These are phyloP conservation scores for Patella pellucida DNA, from an alignment of 2,888 invertebrate species.

Conservation along the genomic window DNA sequence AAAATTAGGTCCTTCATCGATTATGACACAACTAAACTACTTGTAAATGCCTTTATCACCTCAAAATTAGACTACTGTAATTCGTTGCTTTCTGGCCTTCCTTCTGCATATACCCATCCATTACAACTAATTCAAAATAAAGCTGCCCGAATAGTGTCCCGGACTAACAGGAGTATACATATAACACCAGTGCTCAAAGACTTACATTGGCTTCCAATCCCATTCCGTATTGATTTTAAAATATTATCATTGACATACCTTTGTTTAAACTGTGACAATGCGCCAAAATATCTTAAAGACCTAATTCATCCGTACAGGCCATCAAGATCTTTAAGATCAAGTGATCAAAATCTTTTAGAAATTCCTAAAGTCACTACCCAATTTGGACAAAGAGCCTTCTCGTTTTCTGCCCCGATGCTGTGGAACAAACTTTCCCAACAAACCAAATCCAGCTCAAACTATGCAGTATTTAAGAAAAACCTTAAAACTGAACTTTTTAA, in stretches of 20 bases:
- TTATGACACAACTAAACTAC: neutral
- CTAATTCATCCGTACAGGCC: neutral
- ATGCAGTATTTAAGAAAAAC: neutral
- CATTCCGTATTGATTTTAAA: neutral
- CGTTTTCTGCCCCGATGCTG: neutral
- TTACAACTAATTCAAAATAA: constrained; percentile 6
- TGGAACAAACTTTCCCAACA: neutral
- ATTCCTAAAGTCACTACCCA: neutral
- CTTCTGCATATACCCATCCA: neutral
- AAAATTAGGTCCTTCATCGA: constrained; percentile 6
- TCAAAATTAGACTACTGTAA: constrained; percentile 5
- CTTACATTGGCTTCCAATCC: constrained; percentile 13
- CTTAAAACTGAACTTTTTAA: constrained; percentile 12
- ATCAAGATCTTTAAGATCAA: constrained; percentile 5
- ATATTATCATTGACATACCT: constrained; percentile 1
- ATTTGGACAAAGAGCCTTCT: constrained; percentile 7
- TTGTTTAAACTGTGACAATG: neutral
- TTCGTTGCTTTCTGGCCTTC: neutral
- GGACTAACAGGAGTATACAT: neutral
- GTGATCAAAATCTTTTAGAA: neutral
- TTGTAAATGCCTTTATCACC: neutral
- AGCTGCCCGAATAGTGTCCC: constrained; percentile 11
- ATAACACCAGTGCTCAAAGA: constrained; percentile 1
- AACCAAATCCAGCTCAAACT: neutral
- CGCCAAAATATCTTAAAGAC: constrained; percentile 1